Conservation (phyloP, 2,113 vertebrate species). For the Larimichthys polyactis region DNA sequence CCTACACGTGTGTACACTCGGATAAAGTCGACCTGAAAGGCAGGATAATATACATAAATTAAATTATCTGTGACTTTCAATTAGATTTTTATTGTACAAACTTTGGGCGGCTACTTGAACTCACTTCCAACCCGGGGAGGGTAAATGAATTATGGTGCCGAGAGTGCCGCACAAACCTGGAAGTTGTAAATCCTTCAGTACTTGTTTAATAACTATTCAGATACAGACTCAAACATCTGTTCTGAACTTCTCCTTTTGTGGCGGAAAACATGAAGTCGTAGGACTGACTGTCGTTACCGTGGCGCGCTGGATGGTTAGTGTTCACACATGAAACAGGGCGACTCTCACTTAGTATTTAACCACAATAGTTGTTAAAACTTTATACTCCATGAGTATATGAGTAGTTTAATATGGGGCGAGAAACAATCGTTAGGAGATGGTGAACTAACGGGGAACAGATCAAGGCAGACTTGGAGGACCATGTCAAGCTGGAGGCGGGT, state of each 20-base stretch:
- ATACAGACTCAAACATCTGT: neutral
- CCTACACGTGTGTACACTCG: slow-evolving; percentile 56
- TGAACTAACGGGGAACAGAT: neutral
- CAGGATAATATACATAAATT: neutral
- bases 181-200: neutral
- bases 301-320: neutral
- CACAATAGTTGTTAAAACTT: neutral
- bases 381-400: slow-evolving; percentile 35
- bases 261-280: neutral
- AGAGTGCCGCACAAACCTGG: neutral
- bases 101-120: neutral
- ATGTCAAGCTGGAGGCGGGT: slow-evolving; percentile 1
- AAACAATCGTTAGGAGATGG: slow-evolving; percentile 25
- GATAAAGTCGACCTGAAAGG: neutral
- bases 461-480: slow-evolving; percentile 39
- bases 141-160: slow-evolving; percentile 12
- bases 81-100: neutral
- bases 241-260: neutral
- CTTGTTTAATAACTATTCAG: neutral
- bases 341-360: neutral
- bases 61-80: neutral
- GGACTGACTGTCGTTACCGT: neutral
- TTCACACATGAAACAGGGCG: neutral
- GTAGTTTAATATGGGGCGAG: slow-evolving; percentile 64
- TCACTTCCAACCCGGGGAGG: neutral